phyloP scores from a whole-genome alignment of 2,888 invertebrate genomes.

The Torymus auratus region DNA sequence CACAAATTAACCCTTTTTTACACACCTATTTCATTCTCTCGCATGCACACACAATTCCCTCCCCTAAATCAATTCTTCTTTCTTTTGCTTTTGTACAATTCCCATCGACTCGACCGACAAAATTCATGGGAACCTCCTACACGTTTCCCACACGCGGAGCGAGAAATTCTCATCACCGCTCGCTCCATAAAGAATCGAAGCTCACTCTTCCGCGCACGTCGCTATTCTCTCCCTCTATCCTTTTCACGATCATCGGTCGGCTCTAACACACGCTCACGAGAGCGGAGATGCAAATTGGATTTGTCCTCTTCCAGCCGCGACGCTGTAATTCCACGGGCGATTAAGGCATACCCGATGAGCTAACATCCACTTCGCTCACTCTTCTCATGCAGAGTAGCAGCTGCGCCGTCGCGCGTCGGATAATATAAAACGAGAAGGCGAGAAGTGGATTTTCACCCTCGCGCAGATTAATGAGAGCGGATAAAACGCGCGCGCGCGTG shows the following conservation, averaged over 20 bases:
- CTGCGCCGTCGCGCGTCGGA: not conserved
- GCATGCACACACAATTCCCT: no score
- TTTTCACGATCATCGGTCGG: constrained; percentile 19
- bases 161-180: constrained; percentile 12
- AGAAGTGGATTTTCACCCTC: not conserved
- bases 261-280: not conserved
- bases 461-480: constrained; percentile 42
- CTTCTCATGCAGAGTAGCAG: not conserved
- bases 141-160: no score
- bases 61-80: no score
- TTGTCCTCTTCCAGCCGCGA: constrained; percentile 32
- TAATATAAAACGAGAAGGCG: constrained; percentile 19
- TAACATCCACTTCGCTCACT: not conserved
- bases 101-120: no score
- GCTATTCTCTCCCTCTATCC: not conserved
- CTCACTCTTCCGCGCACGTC: no score
- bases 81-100: no score
- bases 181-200: constrained; percentile 19
- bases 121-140: no score
- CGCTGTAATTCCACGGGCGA: constrained; percentile 54
- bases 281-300: constrained; percentile 53
- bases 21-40: no score
- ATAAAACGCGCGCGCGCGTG: constrained; percentile 3
- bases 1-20: no score
- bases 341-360: constrained; percentile 53